Conservation (phyloP, 2,797 vertebrate species). For the Benthosema pterotum region DNA sequence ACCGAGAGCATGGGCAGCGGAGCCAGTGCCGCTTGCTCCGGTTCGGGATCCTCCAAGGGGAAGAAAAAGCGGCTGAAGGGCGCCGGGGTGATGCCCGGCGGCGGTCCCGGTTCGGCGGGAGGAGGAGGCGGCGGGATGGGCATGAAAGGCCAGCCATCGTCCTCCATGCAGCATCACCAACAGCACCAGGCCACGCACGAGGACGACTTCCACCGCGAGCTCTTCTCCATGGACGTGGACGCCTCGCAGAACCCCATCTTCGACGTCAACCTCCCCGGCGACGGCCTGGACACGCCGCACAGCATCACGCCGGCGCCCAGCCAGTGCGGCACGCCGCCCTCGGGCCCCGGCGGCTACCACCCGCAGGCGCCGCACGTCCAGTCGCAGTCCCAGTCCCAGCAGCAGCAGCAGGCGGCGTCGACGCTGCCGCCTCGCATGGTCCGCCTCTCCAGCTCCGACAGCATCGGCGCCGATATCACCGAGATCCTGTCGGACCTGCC, state of each 20-base stretch:
- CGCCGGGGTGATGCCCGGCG: conserved; percentile 58
- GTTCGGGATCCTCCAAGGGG: conserved; percentile 69
- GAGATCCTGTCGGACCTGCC: conserved; percentile 97
- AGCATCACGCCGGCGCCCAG: conserved; percentile 97
- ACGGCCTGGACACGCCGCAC: conserved; percentile 94
- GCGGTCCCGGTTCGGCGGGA: conserved; percentile 44
- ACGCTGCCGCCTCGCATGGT: conserved; percentile 82
- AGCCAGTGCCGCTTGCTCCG: no score
- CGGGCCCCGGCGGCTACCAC: conserved; percentile 84
- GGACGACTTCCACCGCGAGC: conserved; percentile 97
- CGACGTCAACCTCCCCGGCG: conserved; percentile 93
- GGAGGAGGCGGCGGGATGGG: conserved; percentile 52
- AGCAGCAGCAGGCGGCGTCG: conserved; percentile 76
- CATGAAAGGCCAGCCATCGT: conserved; percentile 71
- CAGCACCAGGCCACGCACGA: conserved; percentile 89
- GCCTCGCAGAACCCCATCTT: conserved; percentile 95
- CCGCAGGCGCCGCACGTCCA: conserved; percentile 78
- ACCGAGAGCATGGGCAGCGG: conserved; percentile 84
- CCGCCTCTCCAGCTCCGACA: conserved; percentile 95
- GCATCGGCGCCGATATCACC: conserved; percentile 94
- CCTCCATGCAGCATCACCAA: conserved; percentile 79
- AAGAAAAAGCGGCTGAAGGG: conserved; percentile 93
- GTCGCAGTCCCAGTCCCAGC: conserved; percentile 81
- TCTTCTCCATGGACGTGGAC: conserved; percentile 98
- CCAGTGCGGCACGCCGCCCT: conserved; percentile 94